A percentile compares a stretch with the other conserved stretches of the same genome.
Evolutionary conservation across 2,113 vertebrate genomes (phyloP).

Genomic region (Rutilus rutilus): DNA sequence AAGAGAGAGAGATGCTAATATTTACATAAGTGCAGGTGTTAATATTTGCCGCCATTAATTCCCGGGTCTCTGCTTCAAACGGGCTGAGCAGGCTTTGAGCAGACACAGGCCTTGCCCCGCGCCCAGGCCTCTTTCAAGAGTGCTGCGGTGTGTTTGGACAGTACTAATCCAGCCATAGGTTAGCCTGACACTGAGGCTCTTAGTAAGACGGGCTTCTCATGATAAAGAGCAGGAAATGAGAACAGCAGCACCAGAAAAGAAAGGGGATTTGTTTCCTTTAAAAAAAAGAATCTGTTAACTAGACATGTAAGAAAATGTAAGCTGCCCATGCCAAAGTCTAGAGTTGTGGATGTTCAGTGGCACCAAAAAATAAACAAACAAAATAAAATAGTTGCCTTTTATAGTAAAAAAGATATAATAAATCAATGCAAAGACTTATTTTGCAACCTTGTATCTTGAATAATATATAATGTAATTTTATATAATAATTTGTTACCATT

Average conservation of each 20-base stretch:
- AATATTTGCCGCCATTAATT: slow-evolving; percentile 57
- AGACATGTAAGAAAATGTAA: background rate
- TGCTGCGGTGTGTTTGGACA: slow-evolving; percentile 54
- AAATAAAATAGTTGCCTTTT: too few species aligned
- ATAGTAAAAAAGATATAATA: too few species aligned
- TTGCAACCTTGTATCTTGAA: background rate
- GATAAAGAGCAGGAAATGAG: slow-evolving; percentile 22
- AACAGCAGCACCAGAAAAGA: background rate
- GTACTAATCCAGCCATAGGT: slow-evolving; percentile 57
- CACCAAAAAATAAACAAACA: background rate
- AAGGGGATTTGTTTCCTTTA: background rate
- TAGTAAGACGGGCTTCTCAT: background rate
- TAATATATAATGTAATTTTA: background rate
- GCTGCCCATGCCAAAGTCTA: background rate
- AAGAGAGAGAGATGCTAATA: slow-evolving; percentile 51
- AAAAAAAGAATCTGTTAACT: background rate
- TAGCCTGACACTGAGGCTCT: slow-evolving; percentile 47
- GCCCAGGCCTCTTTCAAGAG: slow-evolving; percentile 50
- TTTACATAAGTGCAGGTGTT: slow-evolving; percentile 62
- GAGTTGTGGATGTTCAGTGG: background rate
- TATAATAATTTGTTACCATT: too few species aligned
- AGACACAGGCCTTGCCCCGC: slow-evolving; percentile 41
- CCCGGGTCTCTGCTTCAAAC: slow-evolving; percentile 42
- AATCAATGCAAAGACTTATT: too few species aligned
- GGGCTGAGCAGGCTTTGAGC: slow-evolving; percentile 34